Conservation (phyloP, 2,113 vertebrate species). For the Lepus americanus region DNA sequence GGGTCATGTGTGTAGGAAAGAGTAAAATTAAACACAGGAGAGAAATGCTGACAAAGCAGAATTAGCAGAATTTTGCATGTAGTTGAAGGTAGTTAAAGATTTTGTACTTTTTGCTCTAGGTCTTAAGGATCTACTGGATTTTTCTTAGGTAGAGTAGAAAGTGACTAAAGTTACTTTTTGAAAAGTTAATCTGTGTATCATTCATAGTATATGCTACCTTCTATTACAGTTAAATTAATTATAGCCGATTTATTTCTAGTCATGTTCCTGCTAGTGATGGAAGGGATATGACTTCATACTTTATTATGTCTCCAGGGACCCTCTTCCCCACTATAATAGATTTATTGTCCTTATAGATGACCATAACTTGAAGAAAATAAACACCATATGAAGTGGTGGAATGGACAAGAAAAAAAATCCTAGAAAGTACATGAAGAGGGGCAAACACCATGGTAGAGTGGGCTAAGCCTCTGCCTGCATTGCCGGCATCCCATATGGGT, state of each 20-base stretch:
- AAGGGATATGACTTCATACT: neutral
- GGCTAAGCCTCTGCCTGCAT: no score
- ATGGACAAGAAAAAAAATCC: slow-evolving; percentile 29
- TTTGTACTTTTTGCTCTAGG: neutral
- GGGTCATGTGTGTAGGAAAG: neutral
- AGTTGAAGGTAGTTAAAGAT: neutral
- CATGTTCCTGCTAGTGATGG: neutral
- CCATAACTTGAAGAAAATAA: neutral
- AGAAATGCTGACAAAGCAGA: neutral
- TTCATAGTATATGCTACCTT: neutral
- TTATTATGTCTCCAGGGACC: neutral
- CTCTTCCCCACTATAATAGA: neutral
- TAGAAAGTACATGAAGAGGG: neutral
- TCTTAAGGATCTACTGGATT: neutral
- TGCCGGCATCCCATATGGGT: no score
- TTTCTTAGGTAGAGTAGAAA: neutral
- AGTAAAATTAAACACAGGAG: neutral
- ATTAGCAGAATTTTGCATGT: neutral
- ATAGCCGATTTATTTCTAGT: neutral
- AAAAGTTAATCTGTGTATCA: slow-evolving; percentile 23
- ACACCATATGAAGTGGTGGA: neutral
- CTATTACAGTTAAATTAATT: slow-evolving; percentile 10
- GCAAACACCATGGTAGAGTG: no score
- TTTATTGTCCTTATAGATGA: neutral
- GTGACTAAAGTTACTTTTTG: slow-evolving; percentile 21